Percentiles rank a stretch among this genome's conserved stretches.
phyloP scores from a whole-genome alignment of 2,888 invertebrate species.

The Lepetodrilus schrolli region DNA sequence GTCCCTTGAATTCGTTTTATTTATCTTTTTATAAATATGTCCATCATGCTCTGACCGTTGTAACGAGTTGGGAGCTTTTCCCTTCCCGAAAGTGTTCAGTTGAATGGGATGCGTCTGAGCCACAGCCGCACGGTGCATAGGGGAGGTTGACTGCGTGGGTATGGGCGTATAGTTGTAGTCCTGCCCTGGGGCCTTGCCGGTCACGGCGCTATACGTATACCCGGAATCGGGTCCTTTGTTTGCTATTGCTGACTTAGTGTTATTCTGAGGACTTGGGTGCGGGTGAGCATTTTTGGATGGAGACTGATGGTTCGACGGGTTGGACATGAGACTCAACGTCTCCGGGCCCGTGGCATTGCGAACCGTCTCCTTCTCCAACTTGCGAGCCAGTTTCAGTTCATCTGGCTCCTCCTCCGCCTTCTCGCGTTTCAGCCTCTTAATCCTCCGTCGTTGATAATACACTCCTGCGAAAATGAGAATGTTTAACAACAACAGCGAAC shows the following conservation, averaged over 20 bases:
- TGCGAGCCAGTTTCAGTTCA: constrained; percentile 39
- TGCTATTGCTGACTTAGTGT: constrained; percentile 29
- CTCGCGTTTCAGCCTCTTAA: constrained; percentile 56
- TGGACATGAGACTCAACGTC: constrained; percentile 41
- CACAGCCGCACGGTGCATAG: constrained; percentile 56
- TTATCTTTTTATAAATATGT: constrained; percentile 22
- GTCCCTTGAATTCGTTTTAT: constrained; percentile 15
- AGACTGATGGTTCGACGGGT: constrained; percentile 28
- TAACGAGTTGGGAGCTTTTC: not conserved
- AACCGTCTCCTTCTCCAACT: constrained; percentile 41
- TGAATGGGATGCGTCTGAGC: constrained; percentile 37
- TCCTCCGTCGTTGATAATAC: constrained; percentile 84
- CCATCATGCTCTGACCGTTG: constrained; percentile 19
- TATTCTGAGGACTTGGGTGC: constrained; percentile 9
- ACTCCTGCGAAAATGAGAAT: constrained; percentile 95
- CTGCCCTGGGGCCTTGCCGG: no score
- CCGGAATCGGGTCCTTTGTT: not conserved
- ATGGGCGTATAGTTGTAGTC: constrained; percentile 61
- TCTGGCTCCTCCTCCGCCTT: constrained; percentile 39
- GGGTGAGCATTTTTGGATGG: constrained; percentile 16
- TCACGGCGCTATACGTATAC: no score
- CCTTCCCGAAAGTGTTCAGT: constrained; percentile 38
- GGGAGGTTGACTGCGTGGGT: constrained; percentile 63
- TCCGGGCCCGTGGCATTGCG: constrained; percentile 35
- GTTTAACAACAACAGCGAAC: constrained; percentile 91